Evolutionary conservation across 2,888 invertebrate species (phyloP).

Genomic region (Cristatella mucedo): DNA sequence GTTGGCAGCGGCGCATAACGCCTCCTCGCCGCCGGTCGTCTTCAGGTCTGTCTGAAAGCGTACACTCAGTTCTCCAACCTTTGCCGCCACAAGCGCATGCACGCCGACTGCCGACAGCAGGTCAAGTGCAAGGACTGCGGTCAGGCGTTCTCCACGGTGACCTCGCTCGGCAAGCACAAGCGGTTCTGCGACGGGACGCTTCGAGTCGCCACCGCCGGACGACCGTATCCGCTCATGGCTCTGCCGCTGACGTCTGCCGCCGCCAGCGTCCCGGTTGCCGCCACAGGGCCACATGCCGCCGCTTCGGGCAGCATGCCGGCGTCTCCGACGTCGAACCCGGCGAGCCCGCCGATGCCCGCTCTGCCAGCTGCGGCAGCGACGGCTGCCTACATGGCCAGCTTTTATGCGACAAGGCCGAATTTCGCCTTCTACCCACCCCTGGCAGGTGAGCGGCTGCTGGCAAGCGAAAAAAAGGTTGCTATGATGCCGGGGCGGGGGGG

Average conservation of each 20-base stretch:
- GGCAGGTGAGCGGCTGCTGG: too few species aligned
- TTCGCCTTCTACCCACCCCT: conserved; percentile 25
- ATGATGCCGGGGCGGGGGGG: too few species aligned
- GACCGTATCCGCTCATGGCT: too few species aligned
- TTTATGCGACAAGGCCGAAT: conserved; percentile 20
- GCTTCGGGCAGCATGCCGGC: conserved; percentile 10
- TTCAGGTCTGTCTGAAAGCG: conserved; percentile 64
- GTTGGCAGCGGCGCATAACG: not conserved
- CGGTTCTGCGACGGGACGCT: too few species aligned
- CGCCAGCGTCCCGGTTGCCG: too few species aligned
- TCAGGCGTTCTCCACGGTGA: conserved; percentile 75
- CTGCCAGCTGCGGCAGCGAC: conserved; percentile 11
- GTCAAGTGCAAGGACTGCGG: conserved; percentile 87
- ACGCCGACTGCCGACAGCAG: conserved; percentile 75
- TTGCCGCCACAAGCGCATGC: conserved; percentile 98
- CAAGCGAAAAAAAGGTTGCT: too few species aligned
- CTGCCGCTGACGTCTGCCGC: too few species aligned
- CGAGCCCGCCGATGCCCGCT: too few species aligned
- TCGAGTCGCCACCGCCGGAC: too few species aligned
- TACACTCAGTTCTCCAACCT: conserved; percentile 99
- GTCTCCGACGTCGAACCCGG: too few species aligned
- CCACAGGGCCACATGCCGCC: conserved; percentile 11
- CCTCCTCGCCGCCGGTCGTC: not conserved
- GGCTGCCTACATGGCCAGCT: conserved; percentile 20
- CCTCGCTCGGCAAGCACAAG: conserved; percentile 84